These are phyloP conservation scores for Drosophila aff. DNA, from an alignment of 1,140 invertebrate species.

Conservation along the genomic window DNA sequence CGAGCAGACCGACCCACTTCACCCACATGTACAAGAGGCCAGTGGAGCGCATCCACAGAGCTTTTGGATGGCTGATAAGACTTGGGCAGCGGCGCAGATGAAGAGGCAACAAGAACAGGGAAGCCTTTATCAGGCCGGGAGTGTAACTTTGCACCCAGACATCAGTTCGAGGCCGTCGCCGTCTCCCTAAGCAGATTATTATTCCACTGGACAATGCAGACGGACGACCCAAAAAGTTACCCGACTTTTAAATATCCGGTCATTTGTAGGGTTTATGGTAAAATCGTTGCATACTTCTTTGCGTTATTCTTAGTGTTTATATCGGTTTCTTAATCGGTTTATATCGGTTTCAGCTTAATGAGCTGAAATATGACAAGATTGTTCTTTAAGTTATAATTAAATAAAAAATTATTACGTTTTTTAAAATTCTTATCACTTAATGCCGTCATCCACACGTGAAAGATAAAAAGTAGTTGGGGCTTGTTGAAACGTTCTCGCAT, in stretches of 20 bases:
- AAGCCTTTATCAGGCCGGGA: constrained; percentile 45
- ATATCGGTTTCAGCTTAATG: no score
- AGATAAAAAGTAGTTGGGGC: neutral
- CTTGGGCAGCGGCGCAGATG: constrained; percentile 8
- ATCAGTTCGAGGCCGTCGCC: constrained; percentile 31
- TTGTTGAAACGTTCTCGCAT: neutral
- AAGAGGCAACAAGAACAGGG: constrained; percentile 33
- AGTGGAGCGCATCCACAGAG: constrained; percentile 37
- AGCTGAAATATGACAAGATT: no score
- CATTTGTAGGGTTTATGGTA: neutral
- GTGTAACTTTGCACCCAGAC: constrained; percentile 57
- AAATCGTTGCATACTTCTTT: neutral
- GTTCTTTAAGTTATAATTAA: no score
- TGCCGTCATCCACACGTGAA: neutral
- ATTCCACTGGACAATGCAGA: constrained; percentile 28
- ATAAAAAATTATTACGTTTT: neutral
- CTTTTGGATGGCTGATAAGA: constrained; percentile 37
- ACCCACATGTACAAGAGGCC: constrained; percentile 28
- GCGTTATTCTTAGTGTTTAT: no score
- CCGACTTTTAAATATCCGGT: neutral
- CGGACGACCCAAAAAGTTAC: constrained; percentile 14
- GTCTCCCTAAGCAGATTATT: constrained; percentile 47
- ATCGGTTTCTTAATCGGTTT: no score
- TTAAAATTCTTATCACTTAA: neutral
- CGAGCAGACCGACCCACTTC: constrained; percentile 27